Evolutionary conservation across 2,113 vertebrate genomes (phyloP), one percentile per base, ranked within the genome.

Genomic region (Strix aluco): DNA sequence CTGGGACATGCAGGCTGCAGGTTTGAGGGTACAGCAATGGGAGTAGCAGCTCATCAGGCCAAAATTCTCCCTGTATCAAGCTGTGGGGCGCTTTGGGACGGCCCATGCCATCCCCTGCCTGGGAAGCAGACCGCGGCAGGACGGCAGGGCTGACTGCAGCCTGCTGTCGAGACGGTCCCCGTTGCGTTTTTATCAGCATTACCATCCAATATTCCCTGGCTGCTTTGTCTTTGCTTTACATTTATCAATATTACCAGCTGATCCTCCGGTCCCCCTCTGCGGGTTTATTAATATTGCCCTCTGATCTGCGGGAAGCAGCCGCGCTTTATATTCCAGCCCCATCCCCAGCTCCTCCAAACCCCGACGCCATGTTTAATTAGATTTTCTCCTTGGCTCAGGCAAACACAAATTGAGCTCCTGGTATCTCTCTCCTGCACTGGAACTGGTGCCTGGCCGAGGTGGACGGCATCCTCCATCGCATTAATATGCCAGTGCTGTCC

Each of bases 241-340:
- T 98, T 98, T 98, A 98, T 98, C 98, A 97, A 97, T 98, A 98
- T 97, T 92, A 92, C 96, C 81, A 62, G 96, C 66, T 79, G 96
- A 97, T 95, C 97, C 93, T 42, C 26, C 63, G 40, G 92, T 96
- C 93, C 96, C 97, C 88, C 91, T 96, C 95, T 11, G 10, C 2
- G 65, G 91, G 97, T 97, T 98, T 98, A 98, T 98, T 98, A 98
- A 98, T 98, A 97, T 98, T 98, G 98, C 98, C 97, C 98, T 98
- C 97, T 98, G 98, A 98, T 98, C 98, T 98, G 96, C 21, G 29
- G 94, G 97, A 93, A 96, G 97, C 95, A 29, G 95, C 97, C 61
- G 18, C 2, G 90, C 95, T 98, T 98, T 97, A 83, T 98, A 98
- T 98, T 98, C 98, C 73, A 94, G 85, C 96, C 93, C 98, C 96